Conservation (phyloP, 2,113 vertebrate species). For the Heterochromis multidens region DNA sequence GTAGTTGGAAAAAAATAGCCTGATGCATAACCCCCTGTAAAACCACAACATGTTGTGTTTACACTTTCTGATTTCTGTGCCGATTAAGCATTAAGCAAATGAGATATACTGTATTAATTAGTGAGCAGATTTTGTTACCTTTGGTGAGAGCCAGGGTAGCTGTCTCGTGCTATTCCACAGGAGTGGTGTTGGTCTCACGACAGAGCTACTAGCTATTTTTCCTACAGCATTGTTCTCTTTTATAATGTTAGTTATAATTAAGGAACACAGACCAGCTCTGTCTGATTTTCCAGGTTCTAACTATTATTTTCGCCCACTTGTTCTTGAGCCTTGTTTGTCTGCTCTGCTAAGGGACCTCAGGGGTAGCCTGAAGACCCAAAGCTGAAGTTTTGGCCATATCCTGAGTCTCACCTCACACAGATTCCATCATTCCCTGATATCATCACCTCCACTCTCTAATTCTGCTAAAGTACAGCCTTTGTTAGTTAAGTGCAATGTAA, state of each 20-base stretch:
- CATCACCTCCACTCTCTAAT: slow-evolving; percentile 11
- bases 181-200: not conserved
- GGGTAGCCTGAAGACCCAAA: not conserved
- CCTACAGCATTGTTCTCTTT: not conserved
- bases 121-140: not conserved
- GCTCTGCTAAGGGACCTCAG: not conserved
- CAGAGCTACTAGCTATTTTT: not conserved
- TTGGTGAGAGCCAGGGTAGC: not conserved
- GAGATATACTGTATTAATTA: not conserved
- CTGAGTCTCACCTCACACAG: not conserved
- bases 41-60: not conserved
- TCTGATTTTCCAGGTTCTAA: not conserved
- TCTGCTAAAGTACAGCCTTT: slow-evolving; percentile 21
- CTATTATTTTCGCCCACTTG: not conserved
- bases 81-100: not conserved
- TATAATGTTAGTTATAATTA: not conserved
- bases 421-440: slow-evolving; percentile 13
- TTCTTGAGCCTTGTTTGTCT: not conserved
- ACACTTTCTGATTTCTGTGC: not conserved
- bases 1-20: not conserved
- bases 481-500: slow-evolving; percentile 34
- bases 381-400: not conserved
- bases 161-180: not conserved
- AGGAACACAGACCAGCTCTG: not conserved
- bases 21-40: not conserved